Evolutionary conservation across 1,140 invertebrate genomes (phyloP).

Genomic region (Bombyx mandarina): DNA sequence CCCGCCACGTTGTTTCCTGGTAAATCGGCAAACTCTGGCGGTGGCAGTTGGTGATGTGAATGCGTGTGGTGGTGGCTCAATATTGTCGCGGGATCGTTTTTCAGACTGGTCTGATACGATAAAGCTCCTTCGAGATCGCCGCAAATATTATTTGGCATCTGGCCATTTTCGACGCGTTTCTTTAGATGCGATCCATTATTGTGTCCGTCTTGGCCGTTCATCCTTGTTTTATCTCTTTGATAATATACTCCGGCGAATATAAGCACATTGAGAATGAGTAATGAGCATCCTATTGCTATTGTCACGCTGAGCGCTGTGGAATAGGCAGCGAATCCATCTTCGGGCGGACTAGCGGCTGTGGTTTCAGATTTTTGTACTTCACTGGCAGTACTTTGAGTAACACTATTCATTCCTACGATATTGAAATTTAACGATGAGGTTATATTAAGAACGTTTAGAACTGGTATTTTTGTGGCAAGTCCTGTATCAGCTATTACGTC

Average conservation of each 20-base stretch:
- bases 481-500: conserved; percentile 63
- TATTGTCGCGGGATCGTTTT: conserved; percentile 78
- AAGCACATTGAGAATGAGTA: conserved; percentile 91
- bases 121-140: conserved; percentile 80
- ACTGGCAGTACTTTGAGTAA: conserved; percentile 37
- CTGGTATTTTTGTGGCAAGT: conserved; percentile 55
- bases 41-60: conserved; percentile 82
- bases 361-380: conserved; percentile 57
- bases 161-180: conserved; percentile 85
- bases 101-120: conserved; percentile 75
- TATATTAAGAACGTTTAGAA: conserved; percentile 53
- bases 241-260: conserved; percentile 96
- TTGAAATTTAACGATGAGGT: conserved; percentile 61
- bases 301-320: conserved; percentile 91
- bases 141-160: conserved; percentile 88
- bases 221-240: conserved; percentile 87
- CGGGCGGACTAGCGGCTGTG: conserved; percentile 74
- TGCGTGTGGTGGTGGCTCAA: conserved; percentile 77
- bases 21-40: conserved; percentile 83
- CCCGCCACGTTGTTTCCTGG: conserved; percentile 76
- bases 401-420: conserved; percentile 41
- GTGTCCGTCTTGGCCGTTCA: conserved; percentile 73
- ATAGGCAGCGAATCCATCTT: conserved; percentile 89
- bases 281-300: conserved; percentile 93
- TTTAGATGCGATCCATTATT: conserved; percentile 73